Conservation (phyloP, 1,140 invertebrate genomes). For the Coelopa frigida region DNA sequence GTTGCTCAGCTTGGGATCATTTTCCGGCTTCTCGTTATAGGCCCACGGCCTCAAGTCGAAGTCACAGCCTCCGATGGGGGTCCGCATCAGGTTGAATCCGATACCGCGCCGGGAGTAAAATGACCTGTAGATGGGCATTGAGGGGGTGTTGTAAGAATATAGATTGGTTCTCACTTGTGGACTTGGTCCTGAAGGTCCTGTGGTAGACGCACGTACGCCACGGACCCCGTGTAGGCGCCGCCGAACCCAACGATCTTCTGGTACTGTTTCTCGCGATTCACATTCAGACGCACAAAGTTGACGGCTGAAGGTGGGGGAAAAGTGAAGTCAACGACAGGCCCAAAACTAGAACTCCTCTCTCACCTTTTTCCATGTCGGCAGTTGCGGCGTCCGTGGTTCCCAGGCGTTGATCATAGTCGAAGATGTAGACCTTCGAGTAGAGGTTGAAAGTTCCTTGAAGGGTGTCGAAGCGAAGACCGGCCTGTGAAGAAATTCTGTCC, state of each 20-base stretch:
- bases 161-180: slow-evolving; percentile 47
- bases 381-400: too few relatives aligned
- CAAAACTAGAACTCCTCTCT: too few relatives aligned
- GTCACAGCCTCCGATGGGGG: slow-evolving; percentile 78
- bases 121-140: slow-evolving; percentile 35
- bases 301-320: too few relatives aligned
- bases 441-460: slow-evolving; percentile 21
- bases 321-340: too few relatives aligned
- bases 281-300: slow-evolving; percentile 23
- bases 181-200: slow-evolving; percentile 51
- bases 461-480: slow-evolving; percentile 25
- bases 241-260: slow-evolving; percentile 73
- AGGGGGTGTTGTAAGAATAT: background rate
- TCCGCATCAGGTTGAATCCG: slow-evolving; percentile 66
- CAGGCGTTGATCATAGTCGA: slow-evolving; percentile 25
- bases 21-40: slow-evolving; percentile 49
- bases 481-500: slow-evolving; percentile 9
- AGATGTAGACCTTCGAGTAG: slow-evolving; percentile 14
- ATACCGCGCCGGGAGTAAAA: slow-evolving; percentile 56
- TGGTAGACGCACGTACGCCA: slow-evolving; percentile 59
- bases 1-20: slow-evolving; percentile 58
- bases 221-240: slow-evolving; percentile 80
- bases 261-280: slow-evolving; percentile 41
- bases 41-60: slow-evolving; percentile 56
- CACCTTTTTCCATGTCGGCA: too few relatives aligned